phyloP scores from a whole-genome alignment of 2,797 vertebrate genomes.

The Masticophis lateralis region DNA sequence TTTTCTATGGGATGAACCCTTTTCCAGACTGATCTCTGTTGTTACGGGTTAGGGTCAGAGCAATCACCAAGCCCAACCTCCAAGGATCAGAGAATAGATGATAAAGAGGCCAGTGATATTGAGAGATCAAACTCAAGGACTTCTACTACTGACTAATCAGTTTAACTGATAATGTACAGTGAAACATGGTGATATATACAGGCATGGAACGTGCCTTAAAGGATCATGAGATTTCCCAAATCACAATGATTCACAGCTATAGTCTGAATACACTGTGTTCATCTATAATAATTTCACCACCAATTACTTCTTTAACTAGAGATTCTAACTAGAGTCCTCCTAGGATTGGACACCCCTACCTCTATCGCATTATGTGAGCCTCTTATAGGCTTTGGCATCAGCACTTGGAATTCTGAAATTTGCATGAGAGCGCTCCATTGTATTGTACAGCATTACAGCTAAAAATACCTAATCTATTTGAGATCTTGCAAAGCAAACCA shows the following conservation, averaged over 20 bases:
- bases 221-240: not conserved
- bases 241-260: not conserved
- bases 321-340: not conserved
- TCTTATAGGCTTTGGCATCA: not conserved
- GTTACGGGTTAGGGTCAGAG: not conserved
- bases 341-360: not conserved
- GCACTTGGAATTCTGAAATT: not conserved
- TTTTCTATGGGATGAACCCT: not conserved
- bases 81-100: not conserved
- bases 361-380: not conserved
- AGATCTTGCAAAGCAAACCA: not conserved
- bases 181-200: not conserved
- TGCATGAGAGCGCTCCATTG: not conserved
- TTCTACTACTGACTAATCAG: not conserved
- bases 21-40: not conserved
- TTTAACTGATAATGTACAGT: not conserved
- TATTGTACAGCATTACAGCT: not conserved
- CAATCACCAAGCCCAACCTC: not conserved
- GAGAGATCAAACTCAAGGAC: not conserved
- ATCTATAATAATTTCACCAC: not conserved
- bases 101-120: not conserved
- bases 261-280: not conserved
- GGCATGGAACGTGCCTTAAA: not conserved
- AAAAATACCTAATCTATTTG: not conserved
- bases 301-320: not conserved